A percentile compares a stretch with the other conserved stretches of the same genome.
Conservation (phyloP, 2,888 invertebrate species). For the Pammene fasciana region DNA sequence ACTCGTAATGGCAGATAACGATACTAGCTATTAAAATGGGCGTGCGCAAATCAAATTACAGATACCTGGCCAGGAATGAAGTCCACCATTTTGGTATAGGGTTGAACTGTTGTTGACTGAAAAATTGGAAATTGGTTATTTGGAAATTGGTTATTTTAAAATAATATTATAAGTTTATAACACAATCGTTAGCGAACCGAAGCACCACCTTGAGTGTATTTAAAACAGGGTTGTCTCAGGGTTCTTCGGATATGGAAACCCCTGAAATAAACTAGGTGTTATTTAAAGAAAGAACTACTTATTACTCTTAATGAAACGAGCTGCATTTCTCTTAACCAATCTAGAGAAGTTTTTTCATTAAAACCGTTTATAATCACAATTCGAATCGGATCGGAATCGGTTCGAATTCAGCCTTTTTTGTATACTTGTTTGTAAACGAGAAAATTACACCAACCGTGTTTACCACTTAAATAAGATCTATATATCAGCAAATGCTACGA, state of each 20-base stretch:
- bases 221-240: no score
- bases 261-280: no score
- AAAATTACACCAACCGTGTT: no score
- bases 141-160: no score
- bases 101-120: not conserved
- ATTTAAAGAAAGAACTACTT: no score
- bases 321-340: not conserved
- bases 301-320: no score
- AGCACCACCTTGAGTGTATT: no score
- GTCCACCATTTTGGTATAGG: not conserved
- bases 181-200: no score
- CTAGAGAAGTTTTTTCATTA: not conserved
- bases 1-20: conserved; percentile 38
- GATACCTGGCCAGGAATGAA: conserved; percentile 18
- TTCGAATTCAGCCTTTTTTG: not conserved
- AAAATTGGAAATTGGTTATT: no score
- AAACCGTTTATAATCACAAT: conserved; percentile 9
- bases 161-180: no score
- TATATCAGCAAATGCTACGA: not conserved
- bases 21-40: conserved; percentile 36
- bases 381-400: not conserved
- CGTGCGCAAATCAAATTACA: conserved; percentile 36
- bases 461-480: no score
- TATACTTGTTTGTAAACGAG: not conserved
- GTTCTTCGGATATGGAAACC: no score